Base-by-base conservation (phyloP, 2,113 vertebrate genomes). In the Ailuropoda melanoleuca region DNA sequence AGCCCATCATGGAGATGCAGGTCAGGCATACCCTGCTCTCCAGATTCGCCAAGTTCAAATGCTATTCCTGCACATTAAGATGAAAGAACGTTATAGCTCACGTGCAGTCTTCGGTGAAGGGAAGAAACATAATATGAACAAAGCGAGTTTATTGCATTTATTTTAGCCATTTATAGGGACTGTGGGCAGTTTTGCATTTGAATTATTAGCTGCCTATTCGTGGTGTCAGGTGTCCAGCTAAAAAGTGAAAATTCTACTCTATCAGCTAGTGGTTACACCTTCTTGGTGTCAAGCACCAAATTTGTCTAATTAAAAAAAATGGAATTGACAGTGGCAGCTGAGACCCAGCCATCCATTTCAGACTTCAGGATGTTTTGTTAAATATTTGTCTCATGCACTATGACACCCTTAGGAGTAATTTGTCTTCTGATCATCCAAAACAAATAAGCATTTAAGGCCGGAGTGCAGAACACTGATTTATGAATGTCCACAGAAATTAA, bases 391-490 rank as follows among this genome's bases (percentile, higher is more conserved):
- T 95, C 68, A 10, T 55, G 10, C 8, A 4, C 43, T 77, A 8
- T 10, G 66, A 62, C 55, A 43, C 86, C 46, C 93, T 26, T 10
- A 93, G 97, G 96, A 93, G 39, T 86, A 86, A 80, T 46, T 86
- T 68, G 23, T 93, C 86, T 97, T 66, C 50, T 64, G 56, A 77
- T 88, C 88, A 80, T 68, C 72, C 90, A 83, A 88, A 97, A 87
- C 80, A 98, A 97, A 92, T 50, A 94, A 62, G 39, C 64, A 4
- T n/a, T 66, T 56, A 86, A 88, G 55, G 72, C 55, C 9, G 43
- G 58, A 23, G 2, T 14, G 53, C 46, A 12, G 77, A 58, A 24
- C 77, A 6, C 80, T 77, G 89, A 95, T 83, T 86, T 95, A 80
- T 74, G 72, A n/a, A 74, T 18, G 37, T 58, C 23, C 46, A 0